Conservation (phyloP, 1,140 invertebrate genomes). For the Bombus affinis region DNA sequence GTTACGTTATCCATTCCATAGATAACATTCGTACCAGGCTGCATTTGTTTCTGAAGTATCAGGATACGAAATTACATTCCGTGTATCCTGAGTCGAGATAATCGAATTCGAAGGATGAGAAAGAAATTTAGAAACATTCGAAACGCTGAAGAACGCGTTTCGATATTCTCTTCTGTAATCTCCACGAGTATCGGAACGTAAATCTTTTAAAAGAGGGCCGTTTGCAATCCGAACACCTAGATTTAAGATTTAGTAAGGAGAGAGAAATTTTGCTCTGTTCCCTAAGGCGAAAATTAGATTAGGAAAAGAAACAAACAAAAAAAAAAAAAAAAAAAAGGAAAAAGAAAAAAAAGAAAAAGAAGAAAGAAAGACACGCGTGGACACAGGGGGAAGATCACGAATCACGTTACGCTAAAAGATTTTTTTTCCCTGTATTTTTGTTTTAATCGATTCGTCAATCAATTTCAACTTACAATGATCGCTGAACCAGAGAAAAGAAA, state of each 20-base stretch:
- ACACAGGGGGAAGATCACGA: neutral
- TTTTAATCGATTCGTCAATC: constrained; percentile 43
- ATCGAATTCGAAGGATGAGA: neutral
- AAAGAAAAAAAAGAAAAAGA: neutral
- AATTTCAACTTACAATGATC: constrained; percentile 48
- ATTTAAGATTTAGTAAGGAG: constrained; percentile 39
- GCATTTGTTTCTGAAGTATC: neutral
- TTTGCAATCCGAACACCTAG: constrained; percentile 59
- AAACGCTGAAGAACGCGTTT: neutral
- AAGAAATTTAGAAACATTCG: neutral
- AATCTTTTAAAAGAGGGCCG: constrained; percentile 23
- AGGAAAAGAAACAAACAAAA: neutral
- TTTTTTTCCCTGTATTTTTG: neutral
- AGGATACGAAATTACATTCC: constrained; percentile 3
- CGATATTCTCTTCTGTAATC: neutral
- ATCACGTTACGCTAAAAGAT: neutral
- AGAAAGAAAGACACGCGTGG: neutral
- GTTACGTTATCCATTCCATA: constrained; percentile 27
- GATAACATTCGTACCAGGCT: constrained; percentile 31
- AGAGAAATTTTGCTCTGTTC: constrained; percentile 1
- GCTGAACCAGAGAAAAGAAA: constrained; percentile 9
- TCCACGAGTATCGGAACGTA: neutral
- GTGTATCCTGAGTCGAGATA: neutral
- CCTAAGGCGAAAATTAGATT: neutral
- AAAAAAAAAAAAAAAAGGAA: too few relatives aligned